Percentiles rank a stretch among this genome's conserved stretches.
These are phyloP conservation scores for Esox masquinongy DNA, from an alignment of 2,797 vertebrate species.

Conservation along the genomic window DNA sequence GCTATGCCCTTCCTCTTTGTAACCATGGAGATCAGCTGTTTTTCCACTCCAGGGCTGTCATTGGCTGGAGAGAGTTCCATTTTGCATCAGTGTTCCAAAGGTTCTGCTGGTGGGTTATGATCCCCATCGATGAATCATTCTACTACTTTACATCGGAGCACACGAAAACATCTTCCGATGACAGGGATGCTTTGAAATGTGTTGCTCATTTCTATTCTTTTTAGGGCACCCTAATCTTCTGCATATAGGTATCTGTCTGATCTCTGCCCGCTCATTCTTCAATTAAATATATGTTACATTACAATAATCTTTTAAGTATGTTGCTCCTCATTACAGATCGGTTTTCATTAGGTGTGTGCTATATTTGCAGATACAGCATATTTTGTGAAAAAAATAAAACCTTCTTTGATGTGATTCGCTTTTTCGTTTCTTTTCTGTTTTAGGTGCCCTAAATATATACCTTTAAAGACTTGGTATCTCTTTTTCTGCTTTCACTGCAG, in stretches of 20 bases:
- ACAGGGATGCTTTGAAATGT: conserved; percentile 34
- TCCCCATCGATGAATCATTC: conserved; percentile 48
- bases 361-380: too few species aligned
- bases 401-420: too few species aligned
- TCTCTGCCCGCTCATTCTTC: neutral
- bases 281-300: too few species aligned
- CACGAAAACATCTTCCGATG: conserved; percentile 25
- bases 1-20: conserved; percentile 46
- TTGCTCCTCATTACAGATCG: too few species aligned
- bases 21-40: conserved; percentile 70
- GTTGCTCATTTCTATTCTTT: neutral
- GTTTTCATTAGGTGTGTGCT: too few species aligned
- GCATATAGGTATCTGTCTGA: neutral
- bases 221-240: neutral
- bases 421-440: neutral
- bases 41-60: conserved; percentile 56
- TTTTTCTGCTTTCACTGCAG: neutral
- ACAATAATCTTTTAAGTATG: too few species aligned
- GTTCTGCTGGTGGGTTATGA: conserved; percentile 55
- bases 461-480: too few species aligned
- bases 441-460: too few species aligned
- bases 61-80: conserved; percentile 65
- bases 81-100: conserved; percentile 51
- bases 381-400: too few species aligned
- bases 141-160: conserved; percentile 60